A percentile compares a stretch with the other conserved stretches of the same genome.
These are phyloP conservation scores for Tetragonula carbonaria DNA, from an alignment of 2,888 invertebrate species.

Conservation along the genomic window DNA sequence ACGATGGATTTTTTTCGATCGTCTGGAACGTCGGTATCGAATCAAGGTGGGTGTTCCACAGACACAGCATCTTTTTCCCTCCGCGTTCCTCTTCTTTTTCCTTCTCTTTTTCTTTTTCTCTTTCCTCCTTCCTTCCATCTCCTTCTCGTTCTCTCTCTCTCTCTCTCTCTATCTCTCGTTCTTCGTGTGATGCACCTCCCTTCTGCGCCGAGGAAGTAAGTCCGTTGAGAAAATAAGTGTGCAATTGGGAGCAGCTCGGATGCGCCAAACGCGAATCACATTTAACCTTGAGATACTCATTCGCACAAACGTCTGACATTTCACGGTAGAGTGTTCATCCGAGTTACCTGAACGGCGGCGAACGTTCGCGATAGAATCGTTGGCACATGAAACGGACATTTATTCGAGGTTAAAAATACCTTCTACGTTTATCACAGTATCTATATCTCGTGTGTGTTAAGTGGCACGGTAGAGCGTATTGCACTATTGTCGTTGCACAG, in stretches of 20 bases:
- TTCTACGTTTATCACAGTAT: conserved; percentile 15
- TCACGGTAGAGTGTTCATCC: not conserved
- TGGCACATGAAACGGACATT: not conserved
- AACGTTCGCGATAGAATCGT: not conserved
- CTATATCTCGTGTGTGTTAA: not conserved
- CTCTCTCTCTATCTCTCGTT: conserved; percentile 2
- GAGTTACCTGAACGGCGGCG: not conserved
- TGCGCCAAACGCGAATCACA: conserved; percentile 63
- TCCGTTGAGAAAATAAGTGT: conserved; percentile 27
- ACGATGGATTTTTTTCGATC: conserved; percentile 66
- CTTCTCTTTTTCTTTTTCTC: not conserved
- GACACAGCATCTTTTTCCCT: conserved; percentile 18
- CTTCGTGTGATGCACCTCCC: conserved; percentile 5
- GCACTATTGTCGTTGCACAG: not conserved
- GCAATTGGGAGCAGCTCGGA: conserved; percentile 21
- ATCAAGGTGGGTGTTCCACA: conserved; percentile 75
- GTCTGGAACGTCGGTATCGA: conserved; percentile 67
- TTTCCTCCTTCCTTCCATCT: not conserved
- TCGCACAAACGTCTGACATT: not conserved
- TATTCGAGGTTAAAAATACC: not conserved
- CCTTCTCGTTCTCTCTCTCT: conserved; percentile 2
- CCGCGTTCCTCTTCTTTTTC: conserved; percentile 15
- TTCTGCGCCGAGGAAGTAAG: not conserved
- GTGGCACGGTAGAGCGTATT: not conserved
- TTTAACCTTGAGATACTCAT: conserved; percentile 70